Percentiles rank a stretch among this genome's conserved stretches.
phyloP scores from a whole-genome alignment of 2,888 invertebrate species.

The Perizoma affinitatum region DNA sequence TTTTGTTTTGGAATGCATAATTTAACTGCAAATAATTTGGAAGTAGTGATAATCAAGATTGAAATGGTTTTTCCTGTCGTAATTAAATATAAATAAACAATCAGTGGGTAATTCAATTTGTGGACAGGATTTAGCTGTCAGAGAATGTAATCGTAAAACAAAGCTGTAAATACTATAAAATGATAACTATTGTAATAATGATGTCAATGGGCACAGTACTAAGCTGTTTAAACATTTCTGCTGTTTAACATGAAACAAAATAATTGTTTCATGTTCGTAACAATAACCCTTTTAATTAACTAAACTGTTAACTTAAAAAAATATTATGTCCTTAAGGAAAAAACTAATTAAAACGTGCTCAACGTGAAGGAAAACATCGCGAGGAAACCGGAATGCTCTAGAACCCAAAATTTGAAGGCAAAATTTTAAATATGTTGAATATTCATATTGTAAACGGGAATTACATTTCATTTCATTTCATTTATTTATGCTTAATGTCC shows the following conservation, averaged over 20 bases:
- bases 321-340: too few relatives aligned
- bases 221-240: slow-evolving; percentile 31
- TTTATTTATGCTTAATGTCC: too few relatives aligned
- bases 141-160: slow-evolving; percentile 33
- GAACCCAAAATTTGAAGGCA: too few relatives aligned
- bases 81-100: slow-evolving; percentile 25
- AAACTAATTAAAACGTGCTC: too few relatives aligned
- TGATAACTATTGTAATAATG: slow-evolving; percentile 19
- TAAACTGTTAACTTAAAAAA: too few relatives aligned
- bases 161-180: slow-evolving; percentile 29
- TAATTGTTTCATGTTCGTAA: slow-evolving; percentile 2
- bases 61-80: slow-evolving; percentile 32
- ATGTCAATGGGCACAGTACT: slow-evolving; percentile 19
- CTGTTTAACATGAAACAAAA: too few relatives aligned
- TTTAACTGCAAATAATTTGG: slow-evolving; percentile 2
- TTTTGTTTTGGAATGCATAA: background rate
- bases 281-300: too few relatives aligned
- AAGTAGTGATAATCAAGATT: slow-evolving; percentile 4
- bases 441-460: too few relatives aligned
- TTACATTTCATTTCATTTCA: too few relatives aligned
- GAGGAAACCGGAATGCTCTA: too few relatives aligned
- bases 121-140: slow-evolving; percentile 30
- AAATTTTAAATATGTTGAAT: too few relatives aligned
- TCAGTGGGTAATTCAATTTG: slow-evolving; percentile 14
- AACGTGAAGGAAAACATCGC: too few relatives aligned